Conservation (phyloP, 2,888 invertebrate genomes). For the Eupithecia tripunctaria region DNA sequence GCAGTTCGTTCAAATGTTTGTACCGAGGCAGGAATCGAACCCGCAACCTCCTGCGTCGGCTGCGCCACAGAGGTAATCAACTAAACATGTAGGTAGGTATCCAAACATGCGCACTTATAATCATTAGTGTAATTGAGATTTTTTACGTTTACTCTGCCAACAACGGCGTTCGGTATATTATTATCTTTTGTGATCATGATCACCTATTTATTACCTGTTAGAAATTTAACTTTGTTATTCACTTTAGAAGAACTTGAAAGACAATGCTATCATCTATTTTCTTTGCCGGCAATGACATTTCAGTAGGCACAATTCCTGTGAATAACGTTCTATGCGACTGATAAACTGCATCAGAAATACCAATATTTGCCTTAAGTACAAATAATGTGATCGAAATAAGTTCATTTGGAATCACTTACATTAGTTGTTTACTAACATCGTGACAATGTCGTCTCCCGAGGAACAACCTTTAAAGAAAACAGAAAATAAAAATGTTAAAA, state of each 20-base stretch:
- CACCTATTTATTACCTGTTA: not conserved
- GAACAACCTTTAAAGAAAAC: conserved; percentile 62
- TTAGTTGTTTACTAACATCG: conserved; percentile 43
- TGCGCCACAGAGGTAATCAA: too few species aligned
- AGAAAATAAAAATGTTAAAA: conserved; percentile 43
- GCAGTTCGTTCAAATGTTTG: too few species aligned
- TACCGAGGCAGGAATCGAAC: too few species aligned
- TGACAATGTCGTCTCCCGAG: conserved; percentile 61
- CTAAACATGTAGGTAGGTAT: not conserved
- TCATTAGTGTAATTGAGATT: not conserved
- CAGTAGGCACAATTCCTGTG: not conserved
- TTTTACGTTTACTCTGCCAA: not conserved
- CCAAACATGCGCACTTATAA: not conserved
- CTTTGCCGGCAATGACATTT: not conserved
- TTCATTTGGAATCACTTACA: conserved; percentile 27
- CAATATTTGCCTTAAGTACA: conserved; percentile 51
- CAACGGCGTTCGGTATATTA: not conserved
- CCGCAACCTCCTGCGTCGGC: too few species aligned
- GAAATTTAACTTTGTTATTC: not conserved
- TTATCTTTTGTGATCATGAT: not conserved
- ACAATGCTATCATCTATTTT: not conserved
- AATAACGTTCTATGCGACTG: conserved; percentile 17
- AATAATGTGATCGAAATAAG: conserved; percentile 36
- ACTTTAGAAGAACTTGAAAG: not conserved
- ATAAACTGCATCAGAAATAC: conserved; percentile 33